A percentile compares a stretch with the other conserved stretches of the same genome.
Evolutionary conservation across 2,888 invertebrate species (phyloP).

Genomic region (Brachylomia viminalis): DNA sequence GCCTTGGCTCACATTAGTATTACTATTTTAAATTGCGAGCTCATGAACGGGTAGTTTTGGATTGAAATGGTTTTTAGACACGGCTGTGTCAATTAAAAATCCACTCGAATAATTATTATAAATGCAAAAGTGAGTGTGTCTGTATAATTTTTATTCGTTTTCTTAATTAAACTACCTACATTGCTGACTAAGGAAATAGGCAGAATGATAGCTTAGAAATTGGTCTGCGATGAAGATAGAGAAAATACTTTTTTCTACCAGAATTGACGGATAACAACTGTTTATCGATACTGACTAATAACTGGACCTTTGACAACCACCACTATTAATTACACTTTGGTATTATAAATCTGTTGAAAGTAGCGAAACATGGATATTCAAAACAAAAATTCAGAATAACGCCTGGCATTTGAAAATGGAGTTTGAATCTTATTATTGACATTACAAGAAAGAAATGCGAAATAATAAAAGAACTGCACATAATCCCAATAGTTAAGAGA

Average conservation of each 20-base stretch:
- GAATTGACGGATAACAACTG: neutral
- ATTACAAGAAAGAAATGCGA: neutral
- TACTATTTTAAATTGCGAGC: conserved; percentile 26
- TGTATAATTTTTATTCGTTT: neutral
- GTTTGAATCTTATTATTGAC: neutral
- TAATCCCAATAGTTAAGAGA: neutral
- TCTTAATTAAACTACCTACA: neutral
- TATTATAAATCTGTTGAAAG: neutral
- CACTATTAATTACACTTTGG: neutral
- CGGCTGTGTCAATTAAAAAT: neutral
- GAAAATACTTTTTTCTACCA: neutral
- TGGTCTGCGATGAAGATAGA: neutral
- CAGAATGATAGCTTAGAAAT: neutral
- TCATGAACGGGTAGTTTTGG: conserved; percentile 19
- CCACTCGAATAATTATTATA: conserved; percentile 1
- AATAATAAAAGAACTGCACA: neutral
- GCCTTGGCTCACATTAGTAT: conserved; percentile 55
- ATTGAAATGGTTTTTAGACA: neutral
- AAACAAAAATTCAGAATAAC: neutral
- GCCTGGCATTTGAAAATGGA: neutral
- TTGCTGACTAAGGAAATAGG: neutral
- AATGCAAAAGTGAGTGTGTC: conserved; percentile 1
- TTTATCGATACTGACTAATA: neutral
- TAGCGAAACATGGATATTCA: neutral
- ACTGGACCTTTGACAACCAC: neutral